Conservation (phyloP, 1,140 invertebrate genomes). For the Grapholita molesta region DNA sequence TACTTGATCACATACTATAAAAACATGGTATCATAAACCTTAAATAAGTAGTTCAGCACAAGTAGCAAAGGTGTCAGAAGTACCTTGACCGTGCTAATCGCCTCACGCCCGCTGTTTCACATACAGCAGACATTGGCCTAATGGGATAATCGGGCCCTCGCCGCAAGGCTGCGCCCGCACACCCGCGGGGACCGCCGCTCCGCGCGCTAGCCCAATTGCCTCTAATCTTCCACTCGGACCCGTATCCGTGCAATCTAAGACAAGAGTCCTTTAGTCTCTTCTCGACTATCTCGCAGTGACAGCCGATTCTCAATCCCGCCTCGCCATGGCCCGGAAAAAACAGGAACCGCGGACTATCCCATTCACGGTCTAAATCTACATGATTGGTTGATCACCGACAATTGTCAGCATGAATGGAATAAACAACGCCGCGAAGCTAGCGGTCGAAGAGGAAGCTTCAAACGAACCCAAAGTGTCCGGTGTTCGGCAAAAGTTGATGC, state of each 20-base stretch:
- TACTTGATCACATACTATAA: too few species aligned
- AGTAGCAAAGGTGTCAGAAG: constrained; percentile 14
- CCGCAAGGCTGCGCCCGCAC: constrained; percentile 66
- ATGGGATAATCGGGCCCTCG: constrained; percentile 71
- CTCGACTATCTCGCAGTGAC: constrained; percentile 19
- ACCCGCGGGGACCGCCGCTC: constrained; percentile 43
- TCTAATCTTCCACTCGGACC: constrained; percentile 68
- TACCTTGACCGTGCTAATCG: constrained; percentile 71
- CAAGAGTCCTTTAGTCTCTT: constrained; percentile 57
- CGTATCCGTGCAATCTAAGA: constrained; percentile 72
- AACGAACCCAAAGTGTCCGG: constrained; percentile 44
- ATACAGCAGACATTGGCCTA: constrained; percentile 61
- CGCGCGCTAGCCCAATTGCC: constrained; percentile 53
- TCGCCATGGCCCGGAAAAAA: neutral
- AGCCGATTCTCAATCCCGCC: too few species aligned
- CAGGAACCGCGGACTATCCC: neutral
- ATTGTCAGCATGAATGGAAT: constrained; percentile 63
- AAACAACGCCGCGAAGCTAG: constrained; percentile 46
- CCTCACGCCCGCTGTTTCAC: constrained; percentile 47
- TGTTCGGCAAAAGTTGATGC: constrained; percentile 57
- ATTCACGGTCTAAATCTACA: constrained; percentile 12
- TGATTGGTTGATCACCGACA: constrained; percentile 34
- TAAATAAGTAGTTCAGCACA: too few species aligned
- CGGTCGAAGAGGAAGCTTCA: constrained; percentile 37
- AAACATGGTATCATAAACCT: too few species aligned